A percentile compares a stretch with the other conserved stretches of the same genome.
Evolutionary conservation across 92 coral and sea anemone species (phyloP).

Genomic region (Blastomussa wellsi): DNA sequence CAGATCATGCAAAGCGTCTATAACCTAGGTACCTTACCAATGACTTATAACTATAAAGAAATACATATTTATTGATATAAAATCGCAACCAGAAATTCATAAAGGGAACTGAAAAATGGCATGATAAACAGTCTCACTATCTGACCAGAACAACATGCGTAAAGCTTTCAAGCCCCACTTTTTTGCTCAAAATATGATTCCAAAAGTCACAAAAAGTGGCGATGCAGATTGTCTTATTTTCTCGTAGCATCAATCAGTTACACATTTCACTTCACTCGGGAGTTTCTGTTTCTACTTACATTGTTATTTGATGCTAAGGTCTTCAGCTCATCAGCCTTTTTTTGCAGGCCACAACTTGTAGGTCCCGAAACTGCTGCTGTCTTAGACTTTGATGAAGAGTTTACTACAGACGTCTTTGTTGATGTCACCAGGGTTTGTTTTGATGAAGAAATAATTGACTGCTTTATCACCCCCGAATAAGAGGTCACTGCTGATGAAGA

Average conservation of each 20-base stretch:
- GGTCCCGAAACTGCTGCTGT: constrained; percentile 18
- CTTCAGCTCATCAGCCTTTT: constrained; percentile 35
- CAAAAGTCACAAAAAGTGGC: neutral
- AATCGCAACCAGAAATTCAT: neutral
- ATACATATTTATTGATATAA: no score
- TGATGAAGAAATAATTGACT: constrained; percentile 13
- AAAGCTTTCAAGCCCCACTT: neutral
- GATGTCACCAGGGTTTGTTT: constrained; percentile 15
- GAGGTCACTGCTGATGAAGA: constrained; percentile 29
- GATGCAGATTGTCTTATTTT: neutral
- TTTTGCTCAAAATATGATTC: neutral
- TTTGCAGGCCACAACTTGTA: constrained; percentile 9
- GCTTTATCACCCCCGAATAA: constrained; percentile 60
- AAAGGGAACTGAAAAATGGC: neutral
- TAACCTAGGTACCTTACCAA: no score
- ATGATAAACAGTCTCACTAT: neutral
- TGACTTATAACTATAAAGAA: no score
- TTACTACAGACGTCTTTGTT: constrained; percentile 12
- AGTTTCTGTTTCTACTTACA: constrained; percentile 29
- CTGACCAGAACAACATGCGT: neutral
- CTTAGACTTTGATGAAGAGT: constrained; percentile 11
- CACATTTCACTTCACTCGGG: neutral
- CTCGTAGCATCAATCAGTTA: neutral
- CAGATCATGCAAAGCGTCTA: no score
- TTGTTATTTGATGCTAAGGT: constrained; percentile 7